phyloP scores from a whole-genome alignment of 2,888 invertebrate genomes.

The Caenorhabditis becei region DNA sequence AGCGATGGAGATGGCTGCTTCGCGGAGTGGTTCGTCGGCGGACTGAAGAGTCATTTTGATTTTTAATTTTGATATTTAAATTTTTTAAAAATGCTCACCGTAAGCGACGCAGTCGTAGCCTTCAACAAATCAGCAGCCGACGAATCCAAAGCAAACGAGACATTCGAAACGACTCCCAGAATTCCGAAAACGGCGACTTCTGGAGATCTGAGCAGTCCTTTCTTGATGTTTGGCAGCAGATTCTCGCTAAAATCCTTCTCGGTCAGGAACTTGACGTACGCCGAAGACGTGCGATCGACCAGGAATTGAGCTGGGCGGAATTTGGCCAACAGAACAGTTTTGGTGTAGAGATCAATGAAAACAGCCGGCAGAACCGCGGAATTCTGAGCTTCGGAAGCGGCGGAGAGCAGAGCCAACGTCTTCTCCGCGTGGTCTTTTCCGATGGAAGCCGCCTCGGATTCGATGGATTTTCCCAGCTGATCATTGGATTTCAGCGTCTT shows the following conservation, averaged over 20 bases:
- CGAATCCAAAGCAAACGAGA: slow-evolving; percentile 53
- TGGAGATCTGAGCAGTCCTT: slow-evolving; percentile 93
- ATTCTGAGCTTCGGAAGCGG: slow-evolving; percentile 7
- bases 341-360: slow-evolving; percentile 56
- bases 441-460: not conserved
- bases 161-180: slow-evolving; percentile 39
- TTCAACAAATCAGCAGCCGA: slow-evolving; percentile 61
- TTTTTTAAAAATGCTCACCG: not conserved
- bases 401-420: slow-evolving; percentile 46
- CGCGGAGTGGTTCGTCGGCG: slow-evolving; percentile 40
- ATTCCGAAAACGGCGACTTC: slow-evolving; percentile 87
- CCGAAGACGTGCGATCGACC: slow-evolving; percentile 30
- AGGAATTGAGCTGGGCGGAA: slow-evolving; percentile 48
- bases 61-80: too few relatives aligned
- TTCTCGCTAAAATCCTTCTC: slow-evolving; percentile 85
- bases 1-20: slow-evolving; percentile 45
- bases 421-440: slow-evolving; percentile 45
- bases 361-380: slow-evolving; percentile 1
- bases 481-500: slow-evolving; percentile 15
- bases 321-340: slow-evolving; percentile 58
- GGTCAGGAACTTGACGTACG: slow-evolving; percentile 33
- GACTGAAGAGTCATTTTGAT: slow-evolving; percentile 17
- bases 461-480: not conserved
- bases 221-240: slow-evolving; percentile 91
- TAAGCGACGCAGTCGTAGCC: slow-evolving; percentile 36